Evolutionary conservation across 37 sponge, comb jelly and placozoan genomes (phyloP).

Genomic region (Oopsacas minuta): DNA sequence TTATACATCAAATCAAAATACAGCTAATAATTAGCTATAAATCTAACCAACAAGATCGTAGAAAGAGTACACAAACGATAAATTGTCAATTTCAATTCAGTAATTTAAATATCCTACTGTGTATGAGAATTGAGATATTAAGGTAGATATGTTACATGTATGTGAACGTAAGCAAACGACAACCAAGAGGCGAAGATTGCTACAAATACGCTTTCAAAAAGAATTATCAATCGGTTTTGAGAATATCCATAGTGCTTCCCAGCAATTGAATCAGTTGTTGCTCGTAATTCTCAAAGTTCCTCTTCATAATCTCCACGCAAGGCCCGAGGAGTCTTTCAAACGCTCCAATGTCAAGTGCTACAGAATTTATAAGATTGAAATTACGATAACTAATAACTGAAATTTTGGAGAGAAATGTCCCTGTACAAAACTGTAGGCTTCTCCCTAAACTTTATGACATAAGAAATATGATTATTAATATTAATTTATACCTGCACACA

Average conservation of each 20-base stretch:
- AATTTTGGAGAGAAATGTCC: too few relatives aligned
- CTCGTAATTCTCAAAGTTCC: constrained; percentile 76
- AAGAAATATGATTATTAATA: not conserved
- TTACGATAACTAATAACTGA: not conserved
- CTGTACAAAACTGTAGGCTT: too few relatives aligned
- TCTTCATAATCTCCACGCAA: constrained; percentile 85
- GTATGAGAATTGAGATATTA: not conserved
- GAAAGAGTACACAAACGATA: not conserved
- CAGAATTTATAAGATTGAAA: not conserved
- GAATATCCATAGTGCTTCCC: constrained; percentile 60
- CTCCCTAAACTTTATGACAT: too few relatives aligned
- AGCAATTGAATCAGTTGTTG: constrained; percentile 72
- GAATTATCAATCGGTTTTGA: constrained; percentile 37
- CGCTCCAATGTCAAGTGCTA: constrained; percentile 73
- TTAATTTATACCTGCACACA: constrained; percentile 55
- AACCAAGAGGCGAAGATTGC: not conserved
- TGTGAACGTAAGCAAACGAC: not conserved
- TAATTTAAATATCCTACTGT: not conserved
- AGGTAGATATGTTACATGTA: not conserved
- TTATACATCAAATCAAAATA: constrained; percentile 13
- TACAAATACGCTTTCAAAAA: not conserved
- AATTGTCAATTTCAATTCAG: not conserved
- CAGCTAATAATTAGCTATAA: not conserved
- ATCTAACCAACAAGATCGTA: not conserved
- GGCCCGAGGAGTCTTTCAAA: constrained; percentile 96